Evolutionary conservation across 2,113 vertebrate genomes (phyloP).

Genomic region (Otolemur garnettii): DNA sequence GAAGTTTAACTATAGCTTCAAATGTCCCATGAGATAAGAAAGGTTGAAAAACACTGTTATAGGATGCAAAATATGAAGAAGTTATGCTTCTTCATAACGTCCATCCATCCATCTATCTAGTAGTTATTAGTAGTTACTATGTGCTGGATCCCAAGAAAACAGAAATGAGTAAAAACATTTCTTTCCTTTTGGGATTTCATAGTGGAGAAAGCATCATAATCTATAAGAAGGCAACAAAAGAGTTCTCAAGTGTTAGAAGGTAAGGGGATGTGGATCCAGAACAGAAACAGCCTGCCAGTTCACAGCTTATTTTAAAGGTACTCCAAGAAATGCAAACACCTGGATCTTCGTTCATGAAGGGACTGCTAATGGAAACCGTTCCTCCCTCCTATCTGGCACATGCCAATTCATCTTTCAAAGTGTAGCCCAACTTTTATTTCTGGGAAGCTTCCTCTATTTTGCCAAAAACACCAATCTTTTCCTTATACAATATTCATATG

Average conservation of each 20-base stretch:
- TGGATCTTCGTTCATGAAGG: background rate
- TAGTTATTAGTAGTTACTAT: background rate
- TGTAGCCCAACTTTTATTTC: background rate
- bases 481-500: background rate
- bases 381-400: background rate
- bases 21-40: no score
- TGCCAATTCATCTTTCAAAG: background rate
- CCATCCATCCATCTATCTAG: background rate
- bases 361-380: background rate
- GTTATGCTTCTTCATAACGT: background rate
- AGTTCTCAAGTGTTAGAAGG: background rate
- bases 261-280: background rate
- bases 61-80: background rate
- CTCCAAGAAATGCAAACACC: background rate
- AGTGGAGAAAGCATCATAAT: background rate
- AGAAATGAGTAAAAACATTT: background rate
- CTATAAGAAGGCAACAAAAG: background rate
- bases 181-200: background rate
- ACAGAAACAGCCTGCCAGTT: background rate
- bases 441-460: background rate
- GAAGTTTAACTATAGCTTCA: no score
- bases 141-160: conserved; percentile 2
- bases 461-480: background rate
- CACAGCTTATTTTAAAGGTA: background rate
- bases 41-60: no score